Conservation (phyloP, 2,888 invertebrate genomes). For the Eudemis profundana region DNA sequence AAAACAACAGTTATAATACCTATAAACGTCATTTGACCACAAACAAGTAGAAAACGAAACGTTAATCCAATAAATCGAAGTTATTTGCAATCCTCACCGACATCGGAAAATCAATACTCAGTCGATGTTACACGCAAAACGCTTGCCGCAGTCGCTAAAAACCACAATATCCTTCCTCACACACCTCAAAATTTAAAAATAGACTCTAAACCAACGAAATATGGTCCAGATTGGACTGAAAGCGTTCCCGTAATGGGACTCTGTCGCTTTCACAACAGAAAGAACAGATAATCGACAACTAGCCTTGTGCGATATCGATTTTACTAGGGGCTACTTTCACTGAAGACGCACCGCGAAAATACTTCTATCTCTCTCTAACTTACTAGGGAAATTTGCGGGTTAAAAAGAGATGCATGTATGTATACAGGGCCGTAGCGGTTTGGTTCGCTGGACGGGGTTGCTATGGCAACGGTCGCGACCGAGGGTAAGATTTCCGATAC, state of each 20-base stretch:
- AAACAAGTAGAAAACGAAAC: constrained; percentile 13
- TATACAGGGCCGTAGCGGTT: constrained; percentile 47
- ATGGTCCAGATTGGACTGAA: constrained; percentile 45
- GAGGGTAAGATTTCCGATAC: constrained; percentile 80
- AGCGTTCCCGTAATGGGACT: constrained; percentile 47
- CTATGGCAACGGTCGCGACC: constrained; percentile 68
- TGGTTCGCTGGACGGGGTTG: constrained; percentile 68
- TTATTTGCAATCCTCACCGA: constrained; percentile 33
- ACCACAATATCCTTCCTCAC: constrained; percentile 46
- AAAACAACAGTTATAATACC: background rate
- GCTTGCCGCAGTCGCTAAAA: background rate
- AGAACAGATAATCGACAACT: constrained; percentile 83
- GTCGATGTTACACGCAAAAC: constrained; percentile 44
- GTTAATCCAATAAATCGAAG: constrained; percentile 45
- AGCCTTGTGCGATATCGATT: constrained; percentile 86
- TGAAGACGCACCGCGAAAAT: constrained; percentile 54
- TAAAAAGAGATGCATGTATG: constrained; percentile 55
- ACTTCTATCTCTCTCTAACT: constrained; percentile 56
- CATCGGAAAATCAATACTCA: constrained; percentile 48
- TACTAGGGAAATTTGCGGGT: constrained; percentile 42
- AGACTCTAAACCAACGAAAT: background rate
- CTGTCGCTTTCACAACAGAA: constrained; percentile 42
- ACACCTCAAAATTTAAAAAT: constrained; percentile 41
- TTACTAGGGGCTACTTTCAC: constrained; percentile 72
- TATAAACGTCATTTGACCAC: background rate